Evolutionary conservation across 2,888 invertebrate genomes (phyloP).

Genomic region (Ommatoiulus sabulosus): DNA sequence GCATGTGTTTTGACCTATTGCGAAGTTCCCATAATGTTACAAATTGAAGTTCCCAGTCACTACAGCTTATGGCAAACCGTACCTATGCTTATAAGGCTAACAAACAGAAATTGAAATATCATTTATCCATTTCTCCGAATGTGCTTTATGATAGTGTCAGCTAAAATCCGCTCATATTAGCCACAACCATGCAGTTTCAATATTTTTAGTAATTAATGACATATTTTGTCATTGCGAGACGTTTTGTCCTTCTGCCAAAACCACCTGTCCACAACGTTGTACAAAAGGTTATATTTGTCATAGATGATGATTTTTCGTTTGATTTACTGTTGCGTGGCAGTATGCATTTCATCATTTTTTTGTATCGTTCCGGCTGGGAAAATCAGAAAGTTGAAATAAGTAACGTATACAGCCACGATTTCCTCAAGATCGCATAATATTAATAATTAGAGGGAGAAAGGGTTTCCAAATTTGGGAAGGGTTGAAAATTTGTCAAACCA

Average conservation of each 20-base stretch:
- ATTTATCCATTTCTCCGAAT: too few relatives aligned
- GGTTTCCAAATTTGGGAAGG: too few relatives aligned
- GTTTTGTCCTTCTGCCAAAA: neutral
- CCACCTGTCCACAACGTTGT: neutral
- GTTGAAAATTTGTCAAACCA: too few relatives aligned
- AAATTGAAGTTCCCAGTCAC: too few relatives aligned
- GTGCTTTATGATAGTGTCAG: too few relatives aligned
- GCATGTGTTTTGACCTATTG: too few relatives aligned
- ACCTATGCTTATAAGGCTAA: too few relatives aligned
- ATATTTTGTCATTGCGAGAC: neutral
- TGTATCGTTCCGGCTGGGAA: neutral
- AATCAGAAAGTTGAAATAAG: neutral
- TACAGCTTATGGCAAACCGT: too few relatives aligned
- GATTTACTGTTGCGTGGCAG: neutral
- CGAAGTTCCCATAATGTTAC: too few relatives aligned
- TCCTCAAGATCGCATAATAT: neutral
- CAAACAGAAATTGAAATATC: too few relatives aligned
- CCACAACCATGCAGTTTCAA: neutral
- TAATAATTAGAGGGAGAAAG: too few relatives aligned
- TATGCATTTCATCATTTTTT: constrained; percentile 3
- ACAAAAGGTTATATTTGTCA: neutral
- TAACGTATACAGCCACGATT: neutral
- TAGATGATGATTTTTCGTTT: neutral
- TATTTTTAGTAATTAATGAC: neutral
- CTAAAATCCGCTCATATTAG: neutral